These are phyloP conservation scores for Plebejus argus DNA, from an alignment of 2,888 invertebrate species.

Conservation along the genomic window DNA sequence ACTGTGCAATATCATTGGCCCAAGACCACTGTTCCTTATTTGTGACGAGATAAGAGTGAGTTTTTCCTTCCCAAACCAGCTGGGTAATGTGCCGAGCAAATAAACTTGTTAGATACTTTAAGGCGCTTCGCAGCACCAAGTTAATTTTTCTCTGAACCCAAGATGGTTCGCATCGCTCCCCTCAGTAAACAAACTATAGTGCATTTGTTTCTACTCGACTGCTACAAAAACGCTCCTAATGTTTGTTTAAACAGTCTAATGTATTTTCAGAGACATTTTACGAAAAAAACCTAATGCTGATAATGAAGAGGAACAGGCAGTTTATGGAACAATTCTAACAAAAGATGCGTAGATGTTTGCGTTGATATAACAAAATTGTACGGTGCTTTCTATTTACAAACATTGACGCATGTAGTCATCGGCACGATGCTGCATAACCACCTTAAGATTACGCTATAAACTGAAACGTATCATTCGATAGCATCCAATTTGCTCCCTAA, in stretches of 20 bases:
- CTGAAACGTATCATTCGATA: slow-evolving; percentile 57
- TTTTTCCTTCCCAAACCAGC: slow-evolving; percentile 77
- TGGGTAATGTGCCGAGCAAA: slow-evolving; percentile 71
- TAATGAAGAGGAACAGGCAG: slow-evolving; percentile 57
- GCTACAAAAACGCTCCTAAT: slow-evolving; percentile 21
- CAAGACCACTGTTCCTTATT: slow-evolving; percentile 71
- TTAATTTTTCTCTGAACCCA: slow-evolving; percentile 65
- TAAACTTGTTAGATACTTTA: slow-evolving; percentile 63
- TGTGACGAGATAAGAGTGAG: slow-evolving; percentile 76
- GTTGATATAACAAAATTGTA: slow-evolving; percentile 56
- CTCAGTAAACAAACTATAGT: slow-evolving; percentile 41
- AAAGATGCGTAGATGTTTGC: slow-evolving; percentile 29
- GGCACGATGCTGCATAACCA: slow-evolving; percentile 73
- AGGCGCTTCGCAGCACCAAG: slow-evolving; percentile 61
- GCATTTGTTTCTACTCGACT: slow-evolving; percentile 16
- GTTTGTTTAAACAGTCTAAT: slow-evolving; percentile 16
- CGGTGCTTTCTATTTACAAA: slow-evolving; percentile 77
- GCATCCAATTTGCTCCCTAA: slow-evolving; percentile 51
- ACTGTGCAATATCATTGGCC: slow-evolving; percentile 42
- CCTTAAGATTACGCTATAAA: slow-evolving; percentile 68
- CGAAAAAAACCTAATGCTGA: slow-evolving; percentile 43
- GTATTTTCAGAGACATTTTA: slow-evolving; percentile 38
- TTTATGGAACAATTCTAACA: slow-evolving; percentile 51
- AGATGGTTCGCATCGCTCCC: slow-evolving; percentile 34
- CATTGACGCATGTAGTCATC: slow-evolving; percentile 81